phyloP scores from a whole-genome alignment of 2,113 vertebrate genomes.

The Mesoclemmys tuberculata region DNA sequence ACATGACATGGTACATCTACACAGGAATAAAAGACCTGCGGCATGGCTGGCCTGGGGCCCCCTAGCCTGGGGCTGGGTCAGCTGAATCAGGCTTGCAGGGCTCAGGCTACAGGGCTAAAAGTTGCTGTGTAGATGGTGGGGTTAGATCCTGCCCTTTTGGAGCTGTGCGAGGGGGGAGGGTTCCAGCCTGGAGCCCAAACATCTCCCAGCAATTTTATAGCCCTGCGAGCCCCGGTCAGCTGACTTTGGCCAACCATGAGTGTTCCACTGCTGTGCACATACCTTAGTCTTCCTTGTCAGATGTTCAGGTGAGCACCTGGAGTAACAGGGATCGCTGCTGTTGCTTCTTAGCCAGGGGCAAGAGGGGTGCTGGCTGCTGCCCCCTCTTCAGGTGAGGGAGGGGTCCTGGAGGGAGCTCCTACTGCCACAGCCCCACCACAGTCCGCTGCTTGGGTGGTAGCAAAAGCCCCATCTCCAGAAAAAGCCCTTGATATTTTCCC shows the following conservation, averaged over 20 bases:
- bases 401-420: background rate
- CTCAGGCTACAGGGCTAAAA: no score
- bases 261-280: background rate
- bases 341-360: background rate
- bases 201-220: background rate
- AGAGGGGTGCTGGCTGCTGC: background rate
- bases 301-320: background rate
- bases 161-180: no score
- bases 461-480: background rate
- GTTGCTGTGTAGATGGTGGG: no score
- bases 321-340: background rate
- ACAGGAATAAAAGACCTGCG: no score
- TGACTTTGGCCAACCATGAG: background rate
- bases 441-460: background rate
- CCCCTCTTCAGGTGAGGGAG: background rate
- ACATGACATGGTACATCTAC: no score
- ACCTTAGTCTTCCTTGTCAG: background rate
- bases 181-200: background rate
- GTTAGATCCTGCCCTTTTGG: no score
- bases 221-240: background rate
- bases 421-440: background rate
- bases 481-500: background rate
- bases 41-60: no score
- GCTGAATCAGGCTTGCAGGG: no score
- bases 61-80: no score